phyloP scores from a whole-genome alignment of 2,888 invertebrate genomes.

The Agrypnus murinus region DNA sequence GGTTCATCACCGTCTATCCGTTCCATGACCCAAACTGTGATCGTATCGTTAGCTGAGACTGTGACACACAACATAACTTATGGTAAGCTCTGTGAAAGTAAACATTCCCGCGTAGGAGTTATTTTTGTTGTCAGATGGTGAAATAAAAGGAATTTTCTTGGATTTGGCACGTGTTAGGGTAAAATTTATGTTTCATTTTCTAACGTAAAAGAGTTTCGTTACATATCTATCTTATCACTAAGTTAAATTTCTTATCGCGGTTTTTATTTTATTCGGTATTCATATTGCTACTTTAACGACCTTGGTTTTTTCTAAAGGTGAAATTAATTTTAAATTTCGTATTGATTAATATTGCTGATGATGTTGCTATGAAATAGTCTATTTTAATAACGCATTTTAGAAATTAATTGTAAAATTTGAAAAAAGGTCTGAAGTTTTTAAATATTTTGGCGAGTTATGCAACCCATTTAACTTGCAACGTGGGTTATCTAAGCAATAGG shows the following conservation, averaged over 20 bases:
- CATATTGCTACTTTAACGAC: slow-evolving; percentile 1
- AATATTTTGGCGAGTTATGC: background rate
- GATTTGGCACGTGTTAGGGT: slow-evolving; percentile 1
- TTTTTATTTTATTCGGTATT: slow-evolving; percentile 6
- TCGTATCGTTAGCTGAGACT: slow-evolving; percentile 71
- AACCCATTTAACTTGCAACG: background rate
- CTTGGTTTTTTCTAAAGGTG: slow-evolving; percentile 20
- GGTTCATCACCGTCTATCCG: slow-evolving; percentile 68
- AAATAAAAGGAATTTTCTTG: slow-evolving; percentile 7
- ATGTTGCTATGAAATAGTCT: no score
- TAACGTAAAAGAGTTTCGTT: background rate
- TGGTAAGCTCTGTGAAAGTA: slow-evolving; percentile 68
- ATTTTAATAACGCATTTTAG: no score
- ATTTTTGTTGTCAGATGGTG: slow-evolving; percentile 40
- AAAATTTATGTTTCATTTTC: background rate
- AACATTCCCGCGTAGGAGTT: slow-evolving; percentile 51
- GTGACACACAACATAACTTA: slow-evolving; percentile 76
- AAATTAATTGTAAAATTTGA: no score
- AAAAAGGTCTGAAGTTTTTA: background rate
- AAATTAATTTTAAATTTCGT: slow-evolving; percentile 2
- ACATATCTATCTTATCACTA: slow-evolving; percentile 2
- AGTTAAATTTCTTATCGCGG: slow-evolving; percentile 21
- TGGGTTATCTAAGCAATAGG: background rate
- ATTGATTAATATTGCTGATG: no score
- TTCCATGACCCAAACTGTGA: slow-evolving; percentile 69